phyloP scores from a whole-genome alignment of 2,797 vertebrate species.

The Enteromius fasciolatus region DNA sequence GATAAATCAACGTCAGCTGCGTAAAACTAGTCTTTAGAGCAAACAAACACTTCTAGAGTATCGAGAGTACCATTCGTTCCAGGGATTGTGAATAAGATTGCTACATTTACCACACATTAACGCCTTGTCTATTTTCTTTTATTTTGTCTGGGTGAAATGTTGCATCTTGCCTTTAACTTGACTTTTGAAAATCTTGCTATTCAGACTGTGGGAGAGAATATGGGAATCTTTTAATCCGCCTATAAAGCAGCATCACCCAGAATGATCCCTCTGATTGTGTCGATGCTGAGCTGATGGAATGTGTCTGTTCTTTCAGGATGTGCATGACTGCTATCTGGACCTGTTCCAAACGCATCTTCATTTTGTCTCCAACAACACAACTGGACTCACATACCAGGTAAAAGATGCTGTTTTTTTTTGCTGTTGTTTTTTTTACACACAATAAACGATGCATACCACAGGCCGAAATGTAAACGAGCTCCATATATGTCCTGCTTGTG shows the following conservation, averaged over 20 bases:
- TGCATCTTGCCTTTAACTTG: background rate
- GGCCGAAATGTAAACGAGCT: background rate
- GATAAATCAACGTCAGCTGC: conserved; percentile 45
- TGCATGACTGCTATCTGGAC: conserved; percentile 93
- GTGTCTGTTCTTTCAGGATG: conserved; percentile 77
- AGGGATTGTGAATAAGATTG: background rate
- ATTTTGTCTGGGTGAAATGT: conserved; percentile 1
- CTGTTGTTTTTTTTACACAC: background rate
- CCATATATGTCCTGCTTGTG: background rate
- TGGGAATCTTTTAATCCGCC: conserved; percentile 16
- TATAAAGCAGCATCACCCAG: conserved; percentile 30
- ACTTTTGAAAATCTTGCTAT: conserved; percentile 14
- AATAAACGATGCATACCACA: conserved; percentile 31
- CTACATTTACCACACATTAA: background rate
- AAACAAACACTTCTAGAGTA: conserved; percentile 41
- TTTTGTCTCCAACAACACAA: conserved; percentile 88
- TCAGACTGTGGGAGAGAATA: background rate
- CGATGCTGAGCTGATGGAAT: conserved; percentile 34
- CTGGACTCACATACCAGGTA: conserved; percentile 91
- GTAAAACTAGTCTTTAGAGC: conserved; percentile 35
- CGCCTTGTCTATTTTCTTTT: background rate
- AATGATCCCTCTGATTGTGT: conserved; percentile 25
- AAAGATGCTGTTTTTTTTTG: conserved; percentile 42
- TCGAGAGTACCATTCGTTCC: conserved; percentile 19
- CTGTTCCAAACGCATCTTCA: conserved; percentile 94